Percentiles rank a stretch among this genome's conserved stretches.
Evolutionary conservation across 2,113 vertebrate species (phyloP).

Genomic region (Bettongia penicillata): DNA sequence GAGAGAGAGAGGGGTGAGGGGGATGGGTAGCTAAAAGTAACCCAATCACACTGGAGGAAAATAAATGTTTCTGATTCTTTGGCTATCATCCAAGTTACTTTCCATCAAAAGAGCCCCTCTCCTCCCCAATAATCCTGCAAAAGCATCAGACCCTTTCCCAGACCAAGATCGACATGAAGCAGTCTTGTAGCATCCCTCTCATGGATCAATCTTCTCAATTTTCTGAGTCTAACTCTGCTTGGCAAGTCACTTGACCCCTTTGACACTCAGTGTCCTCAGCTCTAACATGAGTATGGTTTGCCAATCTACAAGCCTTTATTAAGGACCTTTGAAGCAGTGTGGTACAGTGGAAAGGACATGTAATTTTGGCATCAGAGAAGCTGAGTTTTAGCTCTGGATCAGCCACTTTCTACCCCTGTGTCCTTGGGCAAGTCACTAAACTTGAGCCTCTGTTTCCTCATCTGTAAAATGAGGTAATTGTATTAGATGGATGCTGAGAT

Average conservation of each 20-base stretch:
- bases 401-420: no score
- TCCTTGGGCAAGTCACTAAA: no score
- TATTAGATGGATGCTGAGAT: no score
- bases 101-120: constrained; percentile 16
- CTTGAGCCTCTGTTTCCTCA: no score
- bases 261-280: neutral
- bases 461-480: no score
- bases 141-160: neutral
- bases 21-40: neutral
- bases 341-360: neutral
- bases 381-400: no score
- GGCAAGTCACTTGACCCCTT: neutral
- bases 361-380: no score
- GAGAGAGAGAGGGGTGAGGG: neutral
- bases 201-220: neutral
- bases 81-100: constrained; percentile 1
- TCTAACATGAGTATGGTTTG: neutral
- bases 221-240: neutral
- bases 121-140: neutral
- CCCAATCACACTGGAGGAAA: neutral
- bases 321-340: neutral
- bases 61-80: constrained; percentile 42
- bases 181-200: neutral
- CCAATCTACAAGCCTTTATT: neutral
- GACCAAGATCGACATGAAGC: neutral